Percentiles rank a stretch among this genome's conserved stretches.
phyloP scores from a whole-genome alignment of 2,113 vertebrate genomes.

The Rhombomys opimus region DNA sequence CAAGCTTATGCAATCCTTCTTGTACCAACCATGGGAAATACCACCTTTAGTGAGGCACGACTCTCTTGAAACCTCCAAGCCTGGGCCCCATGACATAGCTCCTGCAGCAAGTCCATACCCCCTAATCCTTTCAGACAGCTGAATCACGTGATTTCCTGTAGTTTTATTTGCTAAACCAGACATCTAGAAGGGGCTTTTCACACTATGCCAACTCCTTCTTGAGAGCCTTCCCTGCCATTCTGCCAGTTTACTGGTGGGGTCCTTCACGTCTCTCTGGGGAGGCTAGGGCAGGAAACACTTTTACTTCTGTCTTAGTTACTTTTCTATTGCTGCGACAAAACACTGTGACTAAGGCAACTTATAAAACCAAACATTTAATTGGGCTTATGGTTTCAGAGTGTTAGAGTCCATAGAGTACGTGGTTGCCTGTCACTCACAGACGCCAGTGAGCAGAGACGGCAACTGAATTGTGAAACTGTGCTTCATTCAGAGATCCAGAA shows the following conservation, averaged over 20 bases:
- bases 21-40: rapidly evolving
- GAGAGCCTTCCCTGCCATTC: rapidly evolving
- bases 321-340: background rate
- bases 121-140: background rate
- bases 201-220: background rate
- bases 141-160: too few species aligned
- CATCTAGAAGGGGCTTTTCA: background rate
- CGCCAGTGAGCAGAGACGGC: background rate
- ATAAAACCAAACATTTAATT: background rate
- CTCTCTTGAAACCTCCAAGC: background rate
- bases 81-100: background rate
- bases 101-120: background rate
- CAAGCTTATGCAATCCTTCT: too few species aligned
- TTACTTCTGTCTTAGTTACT: background rate
- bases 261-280: background rate
- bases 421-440: background rate
- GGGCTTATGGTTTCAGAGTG: background rate
- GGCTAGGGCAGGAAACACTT: background rate
- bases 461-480: background rate
- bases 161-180: background rate
- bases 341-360: too few species aligned
- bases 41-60: too few species aligned
- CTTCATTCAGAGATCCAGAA: background rate
- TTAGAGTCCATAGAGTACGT: background rate
- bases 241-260: rapidly evolving